Evolutionary conservation across 1,140 invertebrate species (phyloP).

Genomic region (Apolygus lucorum): DNA sequence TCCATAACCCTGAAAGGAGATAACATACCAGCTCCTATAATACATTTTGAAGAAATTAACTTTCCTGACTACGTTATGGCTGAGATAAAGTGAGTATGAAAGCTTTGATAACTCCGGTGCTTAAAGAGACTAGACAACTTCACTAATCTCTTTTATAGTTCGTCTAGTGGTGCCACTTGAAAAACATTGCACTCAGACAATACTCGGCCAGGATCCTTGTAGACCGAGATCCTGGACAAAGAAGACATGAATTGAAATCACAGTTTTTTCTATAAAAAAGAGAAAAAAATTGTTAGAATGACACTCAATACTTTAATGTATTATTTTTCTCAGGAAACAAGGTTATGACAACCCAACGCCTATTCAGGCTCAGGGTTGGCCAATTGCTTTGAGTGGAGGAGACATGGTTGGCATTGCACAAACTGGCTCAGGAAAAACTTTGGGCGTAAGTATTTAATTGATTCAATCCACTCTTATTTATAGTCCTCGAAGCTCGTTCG

Average conservation of each 20-base stretch:
- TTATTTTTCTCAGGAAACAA: constrained; percentile 31
- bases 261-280: not conserved
- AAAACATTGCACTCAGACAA: too few relatives aligned
- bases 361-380: constrained; percentile 85
- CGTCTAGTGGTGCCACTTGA: too few relatives aligned
- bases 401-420: constrained; percentile 94
- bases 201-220: too few relatives aligned
- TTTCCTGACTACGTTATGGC: constrained; percentile 68
- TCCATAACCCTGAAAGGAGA: constrained; percentile 76
- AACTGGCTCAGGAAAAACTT: constrained; percentile 84
- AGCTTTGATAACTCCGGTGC: too few relatives aligned
- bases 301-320: not conserved
- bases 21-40: constrained; percentile 63
- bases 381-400: constrained; percentile 80
- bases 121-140: too few relatives aligned
- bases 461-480: not conserved
- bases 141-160: too few relatives aligned
- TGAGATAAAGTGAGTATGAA: constrained; percentile 40
- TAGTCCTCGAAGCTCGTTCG: too few relatives aligned
- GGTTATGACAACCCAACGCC: constrained; percentile 76
- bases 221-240: not conserved
- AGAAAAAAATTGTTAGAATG: not conserved
- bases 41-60: constrained; percentile 67
- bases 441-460: constrained; percentile 44
- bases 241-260: not conserved